Percentiles rank a stretch among this genome's conserved stretches.
phyloP scores from a whole-genome alignment of 2,888 invertebrate genomes.

The Diaphora mendica region DNA sequence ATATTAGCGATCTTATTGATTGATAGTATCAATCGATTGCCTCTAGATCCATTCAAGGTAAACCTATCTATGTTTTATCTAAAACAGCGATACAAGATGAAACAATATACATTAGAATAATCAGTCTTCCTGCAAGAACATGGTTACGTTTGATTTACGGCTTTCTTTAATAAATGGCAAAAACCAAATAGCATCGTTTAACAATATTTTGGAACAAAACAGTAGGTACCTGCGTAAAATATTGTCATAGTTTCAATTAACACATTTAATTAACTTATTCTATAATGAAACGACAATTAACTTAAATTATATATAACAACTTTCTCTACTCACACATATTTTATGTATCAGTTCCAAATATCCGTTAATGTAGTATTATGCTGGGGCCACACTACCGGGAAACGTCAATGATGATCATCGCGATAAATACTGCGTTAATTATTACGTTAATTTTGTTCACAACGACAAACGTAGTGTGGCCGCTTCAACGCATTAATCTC shows the following conservation, averaged over 20 bases:
- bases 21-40: slow-evolving; percentile 18
- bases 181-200: slow-evolving; percentile 18
- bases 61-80: slow-evolving; percentile 45
- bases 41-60: slow-evolving; percentile 31
- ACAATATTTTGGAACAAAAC: slow-evolving; percentile 33
- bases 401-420: no score
- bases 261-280: slow-evolving; percentile 51
- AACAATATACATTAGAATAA: slow-evolving; percentile 48
- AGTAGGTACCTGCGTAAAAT: slow-evolving; percentile 62
- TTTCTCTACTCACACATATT: slow-evolving; percentile 33
- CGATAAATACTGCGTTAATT: no score
- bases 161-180: slow-evolving; percentile 14
- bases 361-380: slow-evolving; percentile 26
- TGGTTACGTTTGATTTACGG: slow-evolving; percentile 29
- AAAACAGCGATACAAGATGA: slow-evolving; percentile 41
- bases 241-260: slow-evolving; percentile 62
- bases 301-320: slow-evolving; percentile 44
- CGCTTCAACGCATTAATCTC: no score
- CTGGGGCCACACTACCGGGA: no score
- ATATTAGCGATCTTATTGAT: slow-evolving; percentile 18
- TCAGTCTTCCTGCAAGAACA: slow-evolving; percentile 55
- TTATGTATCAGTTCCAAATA: slow-evolving; percentile 49
- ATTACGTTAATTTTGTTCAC: no score
- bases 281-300: slow-evolving; percentile 44
- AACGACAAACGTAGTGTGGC: no score